Conservation (phyloP, 1,140 invertebrate genomes). For the Ruditapes philippinarum region DNA sequence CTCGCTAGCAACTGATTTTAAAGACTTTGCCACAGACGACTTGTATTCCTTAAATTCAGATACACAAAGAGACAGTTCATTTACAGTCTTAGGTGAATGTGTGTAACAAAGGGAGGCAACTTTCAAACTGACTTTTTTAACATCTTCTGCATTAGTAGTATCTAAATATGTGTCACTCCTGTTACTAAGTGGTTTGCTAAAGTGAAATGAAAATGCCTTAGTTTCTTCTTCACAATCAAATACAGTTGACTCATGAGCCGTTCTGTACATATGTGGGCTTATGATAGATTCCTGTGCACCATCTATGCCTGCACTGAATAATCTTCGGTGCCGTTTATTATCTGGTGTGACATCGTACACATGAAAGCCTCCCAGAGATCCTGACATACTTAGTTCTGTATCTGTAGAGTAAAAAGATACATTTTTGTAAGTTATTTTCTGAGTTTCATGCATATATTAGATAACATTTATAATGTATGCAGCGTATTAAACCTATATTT, state of each 20-base stretch:
- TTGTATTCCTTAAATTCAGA: constrained; percentile 91
- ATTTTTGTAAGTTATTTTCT: too few relatives aligned
- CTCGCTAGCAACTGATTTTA: constrained; percentile 96
- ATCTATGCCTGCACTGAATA: constrained; percentile 93
- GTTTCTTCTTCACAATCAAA: constrained; percentile 60
- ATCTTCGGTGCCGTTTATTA: constrained; percentile 93
- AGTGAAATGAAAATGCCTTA: constrained; percentile 81
- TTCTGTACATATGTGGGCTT: constrained; percentile 81
- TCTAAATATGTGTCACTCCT: neutral
- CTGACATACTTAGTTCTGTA: constrained; percentile 90
- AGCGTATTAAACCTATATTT: too few relatives aligned
- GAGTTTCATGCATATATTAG: too few relatives aligned
- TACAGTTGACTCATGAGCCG: constrained; percentile 80
- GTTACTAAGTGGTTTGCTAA: constrained; percentile 57
- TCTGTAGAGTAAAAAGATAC: constrained; percentile 78
- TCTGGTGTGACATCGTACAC: constrained; percentile 95
- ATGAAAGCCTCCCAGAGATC: constrained; percentile 96
- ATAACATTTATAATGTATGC: too few relatives aligned
- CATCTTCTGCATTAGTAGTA: neutral
- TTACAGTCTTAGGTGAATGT: constrained; percentile 94
- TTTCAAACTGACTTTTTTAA: constrained; percentile 88
- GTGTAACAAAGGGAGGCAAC: constrained; percentile 98
- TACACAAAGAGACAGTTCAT: constrained; percentile 94
- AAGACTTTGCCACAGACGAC: constrained; percentile 92
- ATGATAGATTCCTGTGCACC: constrained; percentile 81